Conservation (phyloP, 2,113 vertebrate genomes). For the Eptesicus fuscus region DNA sequence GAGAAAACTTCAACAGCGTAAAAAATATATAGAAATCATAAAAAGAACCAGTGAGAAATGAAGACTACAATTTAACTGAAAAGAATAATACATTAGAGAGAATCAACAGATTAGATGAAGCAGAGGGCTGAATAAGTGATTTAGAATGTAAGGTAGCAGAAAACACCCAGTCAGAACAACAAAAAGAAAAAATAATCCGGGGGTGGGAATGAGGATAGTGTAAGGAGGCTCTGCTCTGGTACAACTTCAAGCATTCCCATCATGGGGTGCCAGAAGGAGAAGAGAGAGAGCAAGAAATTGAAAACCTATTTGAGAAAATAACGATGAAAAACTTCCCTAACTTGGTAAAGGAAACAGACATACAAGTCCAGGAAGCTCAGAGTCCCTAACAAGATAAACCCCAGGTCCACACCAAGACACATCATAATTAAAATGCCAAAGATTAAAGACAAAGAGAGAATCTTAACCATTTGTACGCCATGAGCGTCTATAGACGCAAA, state of each 20-base stretch:
- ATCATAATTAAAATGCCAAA: too few species aligned
- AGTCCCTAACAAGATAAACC: too few species aligned
- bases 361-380: too few species aligned
- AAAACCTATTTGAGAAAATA: too few species aligned
- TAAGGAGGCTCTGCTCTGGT: neutral
- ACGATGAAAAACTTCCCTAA: too few species aligned
- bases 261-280: neutral
- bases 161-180: neutral
- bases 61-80: neutral
- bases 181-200: neutral
- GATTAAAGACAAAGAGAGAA: too few species aligned
- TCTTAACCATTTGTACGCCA: too few species aligned
- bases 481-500: too few species aligned
- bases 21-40: neutral
- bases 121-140: neutral
- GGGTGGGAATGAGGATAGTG: neutral
- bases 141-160: neutral
- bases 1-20: neutral
- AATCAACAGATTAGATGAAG: neutral
- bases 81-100: neutral
- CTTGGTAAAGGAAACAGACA: too few species aligned
- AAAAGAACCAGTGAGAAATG: neutral
- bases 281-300: too few species aligned
- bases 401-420: too few species aligned
- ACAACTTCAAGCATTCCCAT: neutral